Base-by-base conservation (phyloP, 2,888 invertebrate genomes). In the Apantesis nais region DNA sequence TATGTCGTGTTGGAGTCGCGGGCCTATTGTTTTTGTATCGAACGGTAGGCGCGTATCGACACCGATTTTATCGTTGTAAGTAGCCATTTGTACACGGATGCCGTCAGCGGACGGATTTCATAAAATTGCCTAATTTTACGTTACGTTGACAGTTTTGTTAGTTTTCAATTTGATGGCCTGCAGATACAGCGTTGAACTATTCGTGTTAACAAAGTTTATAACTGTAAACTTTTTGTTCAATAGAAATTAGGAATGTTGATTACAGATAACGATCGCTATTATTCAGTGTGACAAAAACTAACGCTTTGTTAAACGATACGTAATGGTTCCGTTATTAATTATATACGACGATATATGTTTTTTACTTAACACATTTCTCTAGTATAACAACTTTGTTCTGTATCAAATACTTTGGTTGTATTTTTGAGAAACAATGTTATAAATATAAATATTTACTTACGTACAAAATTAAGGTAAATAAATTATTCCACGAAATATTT, bases 51-150 rank as follows among this genome's bases (percentile, higher is more conserved):
- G 72, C 74, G 77, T 67, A 78, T 73, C 72, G 65, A 75, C 77
- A 78, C 79, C 78, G 86, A 88, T 89, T 79, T 78, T 86, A 89
- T 90, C 90, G 81, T 76, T 77, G 77, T 85, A 88, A 89, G 85
- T 82, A 85, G 86, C 86, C 83, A 91, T 91, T 92, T 89, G 90
- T 91, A 89, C 87, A 88, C 90, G 90, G 90, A 90, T 87, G 87
- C 86, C 85, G 81, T 66, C 76, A 63, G 44, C 68, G 76, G 74
- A 81, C 74, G 70, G 74, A 78, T 73, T 77, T 79, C 76, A 83
- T 88, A 85, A 87, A 86, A 82, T 83, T 74, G 71, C 78, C 78
- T 86, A 85, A 89, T 89, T 85, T 86, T 78, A 83, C 82, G 79
- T 83, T 83, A 82, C 74, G 78, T 75, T 88, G 88, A 88, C 88